Evolutionary conservation across 2,797 vertebrate species (phyloP).

Genomic region (Myripristis murdjan): DNA sequence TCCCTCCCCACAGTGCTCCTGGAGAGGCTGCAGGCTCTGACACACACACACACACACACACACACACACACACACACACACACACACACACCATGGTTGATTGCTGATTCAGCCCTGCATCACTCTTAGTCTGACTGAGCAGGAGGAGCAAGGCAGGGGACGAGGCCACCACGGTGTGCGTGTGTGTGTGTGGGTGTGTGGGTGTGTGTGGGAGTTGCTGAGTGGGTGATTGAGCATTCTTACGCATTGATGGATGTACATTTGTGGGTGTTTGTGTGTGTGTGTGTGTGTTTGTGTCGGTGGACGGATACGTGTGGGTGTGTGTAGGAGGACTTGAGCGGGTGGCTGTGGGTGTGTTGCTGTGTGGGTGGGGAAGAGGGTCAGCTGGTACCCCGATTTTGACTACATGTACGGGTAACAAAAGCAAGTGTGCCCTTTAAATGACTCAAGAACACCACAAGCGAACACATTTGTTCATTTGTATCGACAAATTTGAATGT

Average conservation of each 20-base stretch:
- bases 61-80: constrained; percentile 24
- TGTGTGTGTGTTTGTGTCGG: constrained; percentile 43
- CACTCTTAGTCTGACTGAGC: constrained; percentile 68
- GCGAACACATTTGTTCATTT: no score
- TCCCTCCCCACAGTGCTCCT: constrained; percentile 33
- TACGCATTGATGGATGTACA: constrained; percentile 65
- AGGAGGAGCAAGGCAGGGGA: constrained; percentile 64
- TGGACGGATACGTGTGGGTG: constrained; percentile 44
- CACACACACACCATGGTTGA: no score
- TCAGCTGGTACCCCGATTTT: background rate
- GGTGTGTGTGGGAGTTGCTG: constrained; percentile 56
- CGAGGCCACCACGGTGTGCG: constrained; percentile 45
- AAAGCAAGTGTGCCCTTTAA: no score
- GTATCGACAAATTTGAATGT: no score
- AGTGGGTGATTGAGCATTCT: constrained; percentile 67
- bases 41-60: constrained; percentile 33
- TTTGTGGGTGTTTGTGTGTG: constrained; percentile 58
- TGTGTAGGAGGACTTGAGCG: constrained; percentile 60
- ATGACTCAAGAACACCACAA: no score
- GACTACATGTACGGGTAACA: background rate
- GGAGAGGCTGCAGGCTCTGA: constrained; percentile 25
- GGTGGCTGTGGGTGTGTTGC: constrained; percentile 54
- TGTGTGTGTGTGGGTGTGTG: constrained; percentile 25
- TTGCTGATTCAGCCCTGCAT: constrained; percentile 72
- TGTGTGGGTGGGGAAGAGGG: constrained; percentile 18